These are phyloP conservation scores for Venturia canescens DNA, from an alignment of 1,140 invertebrate species.

Conservation along the genomic window DNA sequence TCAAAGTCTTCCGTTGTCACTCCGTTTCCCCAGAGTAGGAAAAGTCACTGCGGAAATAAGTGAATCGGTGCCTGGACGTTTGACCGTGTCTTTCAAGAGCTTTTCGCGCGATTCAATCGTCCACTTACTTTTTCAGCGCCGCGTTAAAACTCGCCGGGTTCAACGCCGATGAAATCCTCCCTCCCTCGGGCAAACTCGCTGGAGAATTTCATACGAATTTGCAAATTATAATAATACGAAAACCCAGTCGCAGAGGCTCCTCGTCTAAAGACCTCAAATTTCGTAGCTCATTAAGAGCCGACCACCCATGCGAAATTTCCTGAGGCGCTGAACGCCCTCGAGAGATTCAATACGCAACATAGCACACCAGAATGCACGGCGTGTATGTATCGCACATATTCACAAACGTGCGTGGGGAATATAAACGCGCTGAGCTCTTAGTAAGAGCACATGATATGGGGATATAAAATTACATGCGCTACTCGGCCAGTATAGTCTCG, in stretches of 20 bases:
- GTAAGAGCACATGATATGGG: constrained; percentile 11
- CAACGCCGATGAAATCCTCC: not conserved
- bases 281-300: constrained; percentile 42
- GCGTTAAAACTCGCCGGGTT: no score
- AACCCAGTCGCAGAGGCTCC: not conserved
- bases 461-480: constrained; percentile 43
- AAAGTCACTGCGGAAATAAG: no score
- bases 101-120: not conserved
- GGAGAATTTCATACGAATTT: not conserved
- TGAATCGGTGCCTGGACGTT: no score
- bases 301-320: constrained; percentile 46
- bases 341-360: constrained; percentile 11
- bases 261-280: constrained; percentile 34
- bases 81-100: not conserved
- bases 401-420: constrained; percentile 7
- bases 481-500: not conserved
- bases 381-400: constrained; percentile 1
- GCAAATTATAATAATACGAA: constrained; percentile 35
- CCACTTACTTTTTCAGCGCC: no score
- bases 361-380: constrained; percentile 21
- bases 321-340: constrained; percentile 35
- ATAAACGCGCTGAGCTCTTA: constrained; percentile 30
- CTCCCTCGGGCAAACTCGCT: no score
- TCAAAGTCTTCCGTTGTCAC: no score
- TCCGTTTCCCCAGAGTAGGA: no score